A percentile compares a stretch with the other conserved stretches of the same genome.
These are phyloP conservation scores for Antitype chi DNA, from an alignment of 2,888 invertebrate genomes.

Conservation along the genomic window DNA sequence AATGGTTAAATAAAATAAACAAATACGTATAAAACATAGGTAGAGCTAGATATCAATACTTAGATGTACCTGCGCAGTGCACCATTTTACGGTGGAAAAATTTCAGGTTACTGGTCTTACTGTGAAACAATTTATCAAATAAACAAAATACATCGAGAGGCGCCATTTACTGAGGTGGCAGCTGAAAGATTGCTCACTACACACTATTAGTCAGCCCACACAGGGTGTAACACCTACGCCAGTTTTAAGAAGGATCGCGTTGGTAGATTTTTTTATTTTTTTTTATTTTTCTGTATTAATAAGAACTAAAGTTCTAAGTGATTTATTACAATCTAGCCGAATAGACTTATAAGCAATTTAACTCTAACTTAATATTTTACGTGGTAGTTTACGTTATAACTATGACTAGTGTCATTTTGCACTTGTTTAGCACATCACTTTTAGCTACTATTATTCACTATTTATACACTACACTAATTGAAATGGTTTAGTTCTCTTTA, in stretches of 20 bases:
- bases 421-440: too few relatives aligned
- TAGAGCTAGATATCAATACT: background rate
- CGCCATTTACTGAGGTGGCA: conserved; percentile 22
- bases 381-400: too few relatives aligned
- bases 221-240: background rate
- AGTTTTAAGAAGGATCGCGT: background rate
- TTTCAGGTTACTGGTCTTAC: conserved; percentile 15
- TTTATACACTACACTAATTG: too few relatives aligned
- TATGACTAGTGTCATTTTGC: too few relatives aligned
- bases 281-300: too few relatives aligned
- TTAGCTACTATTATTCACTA: too few relatives aligned
- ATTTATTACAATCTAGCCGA: too few relatives aligned
- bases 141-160: conserved; percentile 20
- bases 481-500: too few relatives aligned
- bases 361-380: too few relatives aligned
- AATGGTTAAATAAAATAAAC: background rate
- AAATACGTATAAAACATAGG: background rate
- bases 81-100: background rate
- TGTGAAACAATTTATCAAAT: conserved; percentile 40
- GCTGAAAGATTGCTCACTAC: conserved; percentile 20
- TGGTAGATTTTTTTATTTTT: background rate
- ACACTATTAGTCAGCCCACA: conserved; percentile 12
- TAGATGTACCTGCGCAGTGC: too few relatives aligned
- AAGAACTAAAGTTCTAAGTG: too few relatives aligned
- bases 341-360: too few relatives aligned